Percentiles rank a stretch among this genome's conserved stretches.
Conservation (phyloP, 2,888 invertebrate species). For the Nemapogon koenigi region DNA sequence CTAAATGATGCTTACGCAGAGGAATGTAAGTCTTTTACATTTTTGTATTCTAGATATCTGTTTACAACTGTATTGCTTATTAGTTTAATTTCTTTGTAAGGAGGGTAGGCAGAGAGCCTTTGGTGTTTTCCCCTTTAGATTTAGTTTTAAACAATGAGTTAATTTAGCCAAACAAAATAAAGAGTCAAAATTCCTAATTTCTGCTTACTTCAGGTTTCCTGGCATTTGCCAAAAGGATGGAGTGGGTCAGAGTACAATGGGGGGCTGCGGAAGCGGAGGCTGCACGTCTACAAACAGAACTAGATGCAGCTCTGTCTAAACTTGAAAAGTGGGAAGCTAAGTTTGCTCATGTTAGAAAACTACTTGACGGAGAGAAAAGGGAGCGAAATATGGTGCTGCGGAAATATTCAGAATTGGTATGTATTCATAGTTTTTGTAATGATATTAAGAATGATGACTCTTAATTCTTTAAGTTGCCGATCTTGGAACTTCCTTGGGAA, state of each 20-base stretch:
- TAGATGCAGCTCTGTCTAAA: constrained; percentile 75
- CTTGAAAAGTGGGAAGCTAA: constrained; percentile 80
- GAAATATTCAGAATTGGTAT: constrained; percentile 75
- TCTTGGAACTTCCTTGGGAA: too few relatives aligned
- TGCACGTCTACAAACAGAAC: constrained; percentile 71
- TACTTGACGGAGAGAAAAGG: constrained; percentile 81
- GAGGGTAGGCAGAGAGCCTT: too few relatives aligned
- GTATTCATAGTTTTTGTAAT: constrained; percentile 15
- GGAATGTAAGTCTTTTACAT: constrained; percentile 61
- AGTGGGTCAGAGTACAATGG: constrained; percentile 75
- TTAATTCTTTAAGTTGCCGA: too few relatives aligned
- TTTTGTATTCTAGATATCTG: background rate
- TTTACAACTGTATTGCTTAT: too few relatives aligned
- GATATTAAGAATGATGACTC: too few relatives aligned
- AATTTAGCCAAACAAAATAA: too few relatives aligned
- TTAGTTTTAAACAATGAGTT: too few relatives aligned
- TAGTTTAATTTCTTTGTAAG: too few relatives aligned
- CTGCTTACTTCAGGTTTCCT: constrained; percentile 76
- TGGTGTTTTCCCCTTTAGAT: too few relatives aligned
- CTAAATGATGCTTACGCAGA: constrained; percentile 71
- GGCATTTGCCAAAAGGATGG: constrained; percentile 74
- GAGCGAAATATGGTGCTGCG: constrained; percentile 72
- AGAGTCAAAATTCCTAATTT: too few relatives aligned
- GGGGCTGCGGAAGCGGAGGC: constrained; percentile 74
- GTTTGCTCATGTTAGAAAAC: constrained; percentile 79